Base-by-base conservation (phyloP, 64 coral and sea anemone species). In the Platygyra sinensis region DNA sequence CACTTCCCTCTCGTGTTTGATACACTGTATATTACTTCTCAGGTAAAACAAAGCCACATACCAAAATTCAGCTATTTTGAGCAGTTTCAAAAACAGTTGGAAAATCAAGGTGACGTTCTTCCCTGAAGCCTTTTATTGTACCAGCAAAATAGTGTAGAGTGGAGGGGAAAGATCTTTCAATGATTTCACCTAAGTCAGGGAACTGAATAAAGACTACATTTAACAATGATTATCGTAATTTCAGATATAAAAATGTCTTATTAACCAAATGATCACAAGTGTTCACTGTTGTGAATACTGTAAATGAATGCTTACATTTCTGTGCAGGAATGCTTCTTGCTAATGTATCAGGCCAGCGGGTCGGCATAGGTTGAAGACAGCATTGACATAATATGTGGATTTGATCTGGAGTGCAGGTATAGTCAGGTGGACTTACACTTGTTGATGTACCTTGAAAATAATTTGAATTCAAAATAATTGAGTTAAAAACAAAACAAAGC, bases 281-380 rank as follows among this genome's bases (percentile, higher is more conserved):
- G 63, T 8, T 25, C 7, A 67, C 19, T 24, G 24, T 67, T 22
- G 19, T 20, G 7, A 24, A 67, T 67, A 9, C 0, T 67, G 63
- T 67, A 25, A 25, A 24, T 24, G 63, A 27, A 19, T 24, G 77
- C 89, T 67, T 77, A 91, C 90, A 91, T 52, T 80, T 91, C 90
- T 85, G 81, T 75, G 80, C 52, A 63, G 80, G 80, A 38, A 90
- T 27, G 6, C 14, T 72, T 67, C 62, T 7, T 67, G 36, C 17
- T 50, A 71, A 79, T 27, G 31, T 18, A 22, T 75, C 49, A 60
- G 54, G 72, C 61, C 80, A 76, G 31, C 52, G 24, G 36, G 73
- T 24, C 20, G 89, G 89, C 89, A 91, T 91, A 3, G 72, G 81
- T 13, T 91, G 67, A 16, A 83, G 12, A 52, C 89, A 91, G 67